Evolutionary conservation across 2,113 vertebrate genomes (phyloP), one percentile per base, ranked within the genome.

Genomic region (Ciconia maguari): DNA sequence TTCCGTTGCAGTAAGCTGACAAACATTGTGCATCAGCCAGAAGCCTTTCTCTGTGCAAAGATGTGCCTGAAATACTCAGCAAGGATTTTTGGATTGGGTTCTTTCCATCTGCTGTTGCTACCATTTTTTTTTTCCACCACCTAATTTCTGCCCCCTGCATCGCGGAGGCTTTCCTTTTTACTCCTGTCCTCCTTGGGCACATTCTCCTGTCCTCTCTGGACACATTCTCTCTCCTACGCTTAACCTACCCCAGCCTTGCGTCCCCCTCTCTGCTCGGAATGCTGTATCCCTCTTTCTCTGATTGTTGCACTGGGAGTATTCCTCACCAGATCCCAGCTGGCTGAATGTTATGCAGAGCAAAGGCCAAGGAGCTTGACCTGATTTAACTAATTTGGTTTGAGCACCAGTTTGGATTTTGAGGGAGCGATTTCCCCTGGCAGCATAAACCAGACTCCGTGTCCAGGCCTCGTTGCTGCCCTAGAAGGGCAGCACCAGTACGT

Each of bases 21-120:
- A 77, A 64, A 90, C 52, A 8, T 6, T 36, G 20, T 17, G 74
- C 86, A 14, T 30, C 77, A 81, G 84, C 89, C 83, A 69, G 90
- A 70, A 93, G 70, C 86, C 65, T 94, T 74, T 66, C 89, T 88
- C 76, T 20, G 36, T 25, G 74, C 90, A 76, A 49, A 41, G 85
- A 55, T 61, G 93, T 55, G 77, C 80, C 89, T 93, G 72, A 77
- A 94, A 87, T 90, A 87, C 80, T 46, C 89, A 78, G 80, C 54
- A 49, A n/a, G 55, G 18, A 2, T 16, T 89, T 86, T 48, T 72
- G 89, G 68, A 52, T 83, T 57, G 66, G 20, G 10, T 83, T 69
- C 85, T 60, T 88, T 34, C 92, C 83, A 79, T 90, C 83, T 93
- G 91, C 91, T 69, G 9, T 44, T 61, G 71, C 66, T 58, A 8